Evolutionary conservation across 2,888 invertebrate species (phyloP), one percentile per base, ranked within the genome.

Genomic region (Chesias legatella): DNA sequence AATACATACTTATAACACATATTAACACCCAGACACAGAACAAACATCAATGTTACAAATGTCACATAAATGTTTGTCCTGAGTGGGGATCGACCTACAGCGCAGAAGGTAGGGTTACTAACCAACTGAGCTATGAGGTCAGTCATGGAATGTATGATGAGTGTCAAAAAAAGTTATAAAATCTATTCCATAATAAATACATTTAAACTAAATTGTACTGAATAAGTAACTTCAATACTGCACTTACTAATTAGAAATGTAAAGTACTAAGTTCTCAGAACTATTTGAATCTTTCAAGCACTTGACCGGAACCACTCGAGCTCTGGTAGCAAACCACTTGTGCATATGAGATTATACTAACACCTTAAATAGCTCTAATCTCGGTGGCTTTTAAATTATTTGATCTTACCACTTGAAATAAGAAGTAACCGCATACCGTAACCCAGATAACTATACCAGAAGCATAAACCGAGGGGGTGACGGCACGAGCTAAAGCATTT

Each of bases 331-430:
- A 57, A 58, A 56, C 46, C 48, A 42, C 51, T 43, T 33, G 40
- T 53, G 58, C 74, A 73, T 81, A 84, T 43, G 76, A 85, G 81
- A 83, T 84, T 72, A 73, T 59, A 66, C 55, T 67, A 70, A 79
- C 82, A 80, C 83, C 82, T 83, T 73, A 78, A 83, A 83, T 76
- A 80, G 78, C 74, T 68, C 65, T 67, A 68, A 70, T 67, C 65
- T 67, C 55, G 63, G 57, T 52, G 52, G 56, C 60, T 60, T 60
- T 63, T 48, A 67, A 77, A 66, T 71, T 71, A 77, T 75, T 79
- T 77, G 72, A 81, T 79, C 72, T 77, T 38, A 59, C 82, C 80
- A 82, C 83, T 83, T 83, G 67, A 78, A 73, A 71, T 62, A 48
- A 49, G 43, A 52, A 58, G 45, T 36, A 36, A 42, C 48, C 46